A percentile compares a stretch with the other conserved stretches of the same genome.
Evolutionary conservation across 2,113 vertebrate species (phyloP).

Genomic region (Microtus montanus): DNA sequence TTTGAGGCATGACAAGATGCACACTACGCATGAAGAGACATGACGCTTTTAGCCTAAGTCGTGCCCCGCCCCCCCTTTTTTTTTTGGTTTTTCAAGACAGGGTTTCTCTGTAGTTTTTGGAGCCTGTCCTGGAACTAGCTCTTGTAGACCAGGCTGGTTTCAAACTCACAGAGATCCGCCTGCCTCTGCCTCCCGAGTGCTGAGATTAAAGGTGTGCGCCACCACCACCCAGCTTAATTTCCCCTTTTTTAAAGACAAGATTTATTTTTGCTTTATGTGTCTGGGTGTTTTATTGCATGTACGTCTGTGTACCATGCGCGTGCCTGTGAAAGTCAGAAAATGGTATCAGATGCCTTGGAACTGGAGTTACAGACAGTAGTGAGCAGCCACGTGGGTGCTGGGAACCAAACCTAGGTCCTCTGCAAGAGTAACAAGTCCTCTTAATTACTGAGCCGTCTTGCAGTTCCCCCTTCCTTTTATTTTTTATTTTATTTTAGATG

Average conservation of each 20-base stretch:
- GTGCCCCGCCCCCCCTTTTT: fast-evolving
- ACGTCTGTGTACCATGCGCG: background rate
- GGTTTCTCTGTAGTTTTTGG: no score
- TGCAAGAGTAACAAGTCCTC: background rate
- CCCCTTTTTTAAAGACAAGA: background rate
- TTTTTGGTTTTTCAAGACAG: no score
- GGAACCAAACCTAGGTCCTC: background rate
- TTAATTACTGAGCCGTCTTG: background rate
- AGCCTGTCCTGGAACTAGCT: no score
- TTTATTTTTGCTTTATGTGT: background rate
- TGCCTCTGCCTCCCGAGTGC: no score
- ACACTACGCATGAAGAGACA: no score
- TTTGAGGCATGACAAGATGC: background rate
- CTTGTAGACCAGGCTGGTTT: no score
- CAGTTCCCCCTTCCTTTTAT: background rate
- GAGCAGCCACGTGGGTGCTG: no score
- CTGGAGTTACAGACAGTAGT: background rate
- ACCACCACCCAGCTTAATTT: background rate
- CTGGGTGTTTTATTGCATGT: background rate
- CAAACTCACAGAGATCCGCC: no score
- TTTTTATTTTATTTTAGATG: background rate
- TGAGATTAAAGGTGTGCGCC: no score
- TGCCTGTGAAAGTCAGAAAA: background rate
- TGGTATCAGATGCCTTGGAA: background rate
- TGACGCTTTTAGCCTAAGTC: background rate